Evolutionary conservation across 1,140 invertebrate species (phyloP), one percentile per base, ranked within the genome.

Genomic region (Linepithema humile): DNA sequence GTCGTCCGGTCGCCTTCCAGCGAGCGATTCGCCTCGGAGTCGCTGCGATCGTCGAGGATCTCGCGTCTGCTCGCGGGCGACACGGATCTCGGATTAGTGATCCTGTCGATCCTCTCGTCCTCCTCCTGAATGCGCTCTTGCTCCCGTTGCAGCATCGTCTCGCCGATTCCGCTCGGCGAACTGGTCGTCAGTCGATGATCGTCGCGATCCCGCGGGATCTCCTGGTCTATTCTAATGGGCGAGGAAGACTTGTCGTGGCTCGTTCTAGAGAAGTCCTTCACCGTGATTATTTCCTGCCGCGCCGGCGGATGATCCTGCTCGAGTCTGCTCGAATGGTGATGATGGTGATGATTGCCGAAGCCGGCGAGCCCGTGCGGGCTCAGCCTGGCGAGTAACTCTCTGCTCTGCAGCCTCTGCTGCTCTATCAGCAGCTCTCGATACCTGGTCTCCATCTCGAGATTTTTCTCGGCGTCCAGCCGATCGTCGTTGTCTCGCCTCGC

Each of bases 11-110:
- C 92, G 45, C 91, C 92, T 38, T 94, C 93, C 23, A 94, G 50
- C 9, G 94, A 94, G 60, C 93, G 84, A 75, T 93, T 92, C 38
- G 93, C 92, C 43, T 94, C 93, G 7, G 93, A 94, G 55, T 94
- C 93, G 85, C 92, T 94, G 23, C 91, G 88, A 32, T 94, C 93
- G 83, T 94, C 94, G 26, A 89, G 43, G 48, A 92, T 91, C 80
- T 94, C 93, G 20, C 88, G 90, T 69, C 86, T 87, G 43, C 83
- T 88, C 6, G 83, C 88, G 2, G 94, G 91, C 6, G 93, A 94
- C 26, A 93, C 89, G 5, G 92, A 92, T 59, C 91, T 70, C 1
- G 84, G 88, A 38, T 91, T 89, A 4, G 50, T 55, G 70, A 90
- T 88, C 69, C 86, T 86, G 35, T 85, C 83, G 69, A 90, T 88